Conservation (phyloP, 2,113 vertebrate species). For the Caracal caracal region DNA sequence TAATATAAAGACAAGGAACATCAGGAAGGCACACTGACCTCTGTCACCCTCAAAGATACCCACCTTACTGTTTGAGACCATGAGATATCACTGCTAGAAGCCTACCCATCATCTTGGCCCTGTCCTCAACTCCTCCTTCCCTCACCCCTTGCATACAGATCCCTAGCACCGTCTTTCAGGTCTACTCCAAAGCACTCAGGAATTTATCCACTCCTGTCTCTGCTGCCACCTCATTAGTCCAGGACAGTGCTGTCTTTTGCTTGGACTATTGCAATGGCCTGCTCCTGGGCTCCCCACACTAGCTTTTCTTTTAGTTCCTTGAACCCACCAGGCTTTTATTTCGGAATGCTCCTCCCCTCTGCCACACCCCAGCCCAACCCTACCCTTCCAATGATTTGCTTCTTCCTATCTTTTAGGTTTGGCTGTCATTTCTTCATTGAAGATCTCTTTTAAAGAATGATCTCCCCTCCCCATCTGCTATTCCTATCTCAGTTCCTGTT, state of each 20-base stretch:
- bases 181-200: not conserved
- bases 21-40: not conserved
- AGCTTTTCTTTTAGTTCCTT: not conserved
- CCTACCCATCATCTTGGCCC: not conserved
- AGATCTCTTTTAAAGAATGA: conserved; percentile 21
- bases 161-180: not conserved
- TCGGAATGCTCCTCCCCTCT: not conserved
- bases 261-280: not conserved
- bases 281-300: not conserved
- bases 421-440: not conserved
- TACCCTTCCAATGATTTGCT: not conserved
- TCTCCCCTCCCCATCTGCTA: not conserved
- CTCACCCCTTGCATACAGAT: not conserved
- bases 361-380: not conserved
- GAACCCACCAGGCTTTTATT: not conserved
- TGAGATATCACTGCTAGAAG: not conserved
- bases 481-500: not conserved
- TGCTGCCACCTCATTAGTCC: not conserved
- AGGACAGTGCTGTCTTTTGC: not conserved
- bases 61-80: not conserved
- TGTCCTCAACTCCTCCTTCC: not conserved
- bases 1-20: not conserved
- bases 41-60: not conserved
- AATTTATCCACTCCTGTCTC: not conserved
- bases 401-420: not conserved